phyloP scores from a whole-genome alignment of 2,888 invertebrate species.

The Notocelia uddmanniana region DNA sequence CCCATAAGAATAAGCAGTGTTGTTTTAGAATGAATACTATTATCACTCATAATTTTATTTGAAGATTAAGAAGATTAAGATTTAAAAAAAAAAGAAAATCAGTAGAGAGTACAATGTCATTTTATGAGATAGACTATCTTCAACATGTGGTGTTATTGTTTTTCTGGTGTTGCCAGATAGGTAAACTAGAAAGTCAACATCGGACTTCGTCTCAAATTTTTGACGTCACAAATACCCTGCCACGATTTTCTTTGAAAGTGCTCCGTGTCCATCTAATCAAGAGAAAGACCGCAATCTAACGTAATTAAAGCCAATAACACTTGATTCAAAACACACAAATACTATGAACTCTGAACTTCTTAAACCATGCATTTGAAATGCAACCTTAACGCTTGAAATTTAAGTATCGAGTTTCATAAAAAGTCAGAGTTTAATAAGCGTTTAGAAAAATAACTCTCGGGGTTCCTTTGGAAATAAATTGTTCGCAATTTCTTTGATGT shows the following conservation, averaged over 20 bases:
- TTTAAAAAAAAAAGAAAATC: too few relatives aligned
- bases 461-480: conserved; percentile 7
- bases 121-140: too few relatives aligned
- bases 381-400: neutral
- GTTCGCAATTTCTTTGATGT: conserved; percentile 14
- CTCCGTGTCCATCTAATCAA: neutral
- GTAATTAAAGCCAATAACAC: neutral
- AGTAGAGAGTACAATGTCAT: too few relatives aligned
- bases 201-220: neutral
- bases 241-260: neutral
- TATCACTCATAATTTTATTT: too few relatives aligned
- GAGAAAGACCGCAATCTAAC: neutral
- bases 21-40: too few relatives aligned
- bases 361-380: neutral
- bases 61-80: too few relatives aligned
- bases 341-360: neutral
- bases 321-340: neutral
- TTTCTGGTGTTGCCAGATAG: too few relatives aligned
- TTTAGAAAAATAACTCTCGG: neutral
- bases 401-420: neutral
- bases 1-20: too few relatives aligned
- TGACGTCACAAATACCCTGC: neutral
- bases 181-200: too few relatives aligned
- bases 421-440: neutral
- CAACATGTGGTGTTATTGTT: too few relatives aligned